Percentiles rank a stretch among this genome's conserved stretches.
phyloP scores from a whole-genome alignment of 2,888 invertebrate species.

The Byasa hedistus region DNA sequence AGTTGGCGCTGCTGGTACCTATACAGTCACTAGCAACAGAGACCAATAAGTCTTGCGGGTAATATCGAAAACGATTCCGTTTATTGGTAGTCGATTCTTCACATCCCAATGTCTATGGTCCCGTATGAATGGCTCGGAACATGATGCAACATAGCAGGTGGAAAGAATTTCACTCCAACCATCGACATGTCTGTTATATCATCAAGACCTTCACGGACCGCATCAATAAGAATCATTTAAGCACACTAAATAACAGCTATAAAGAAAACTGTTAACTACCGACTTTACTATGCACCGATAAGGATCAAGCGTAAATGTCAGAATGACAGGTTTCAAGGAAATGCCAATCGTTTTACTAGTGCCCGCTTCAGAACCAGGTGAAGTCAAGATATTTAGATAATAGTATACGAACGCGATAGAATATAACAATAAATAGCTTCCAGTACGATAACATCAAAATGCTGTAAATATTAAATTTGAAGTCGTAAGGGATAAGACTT shows the following conservation, averaged over 20 bases:
- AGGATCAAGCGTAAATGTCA: slow-evolving; percentile 25
- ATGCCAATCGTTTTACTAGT: slow-evolving; percentile 15
- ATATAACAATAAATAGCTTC: not conserved
- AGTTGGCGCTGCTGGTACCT: too few species aligned
- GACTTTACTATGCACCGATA: slow-evolving; percentile 5
- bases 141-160: slow-evolving; percentile 55
- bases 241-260: slow-evolving; percentile 13
- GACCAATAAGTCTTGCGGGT: too few species aligned
- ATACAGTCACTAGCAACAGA: too few species aligned
- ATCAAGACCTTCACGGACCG: slow-evolving; percentile 23
- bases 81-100: not conserved
- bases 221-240: slow-evolving; percentile 16
- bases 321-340: slow-evolving; percentile 24
- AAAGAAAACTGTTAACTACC: slow-evolving; percentile 9
- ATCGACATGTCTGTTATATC: slow-evolving; percentile 32
- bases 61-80: not conserved
- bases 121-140: slow-evolving; percentile 45
- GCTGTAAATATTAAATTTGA: not conserved
- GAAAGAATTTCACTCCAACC: slow-evolving; percentile 43
- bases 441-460: not conserved
- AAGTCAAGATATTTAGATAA: not conserved
- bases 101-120: slow-evolving; percentile 30
- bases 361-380: slow-evolving; percentile 22
- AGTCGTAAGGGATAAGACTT: not conserved
- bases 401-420: not conserved